A percentile compares a stretch with the other conserved stretches of the same genome.
Evolutionary conservation across 2,113 vertebrate species (phyloP).

Genomic region (Alaudala cheleensis): DNA sequence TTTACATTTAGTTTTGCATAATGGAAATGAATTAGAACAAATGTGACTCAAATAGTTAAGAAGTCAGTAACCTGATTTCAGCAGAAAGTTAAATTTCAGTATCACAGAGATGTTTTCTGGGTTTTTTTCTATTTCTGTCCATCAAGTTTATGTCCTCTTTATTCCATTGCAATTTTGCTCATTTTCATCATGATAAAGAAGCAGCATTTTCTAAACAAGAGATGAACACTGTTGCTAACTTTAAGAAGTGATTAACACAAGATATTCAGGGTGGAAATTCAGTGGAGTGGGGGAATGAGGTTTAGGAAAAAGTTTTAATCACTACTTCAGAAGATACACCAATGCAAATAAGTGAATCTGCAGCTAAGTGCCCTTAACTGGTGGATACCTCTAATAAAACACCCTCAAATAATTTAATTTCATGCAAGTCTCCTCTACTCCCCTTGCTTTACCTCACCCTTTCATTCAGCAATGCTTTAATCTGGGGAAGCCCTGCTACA

Average conservation of each 20-base stretch:
- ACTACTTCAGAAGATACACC: neutral
- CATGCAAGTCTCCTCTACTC: neutral
- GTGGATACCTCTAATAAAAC: neutral
- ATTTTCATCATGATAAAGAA: neutral
- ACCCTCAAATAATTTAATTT: neutral
- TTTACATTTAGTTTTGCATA: constrained; percentile 7
- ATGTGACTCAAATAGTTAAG: constrained; percentile 33
- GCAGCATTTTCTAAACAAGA: neutral
- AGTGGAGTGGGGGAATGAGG: neutral
- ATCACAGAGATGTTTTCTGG: neutral
- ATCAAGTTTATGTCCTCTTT: neutral
- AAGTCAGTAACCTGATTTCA: neutral
- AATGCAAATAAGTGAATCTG: neutral
- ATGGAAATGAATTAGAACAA: constrained; percentile 59
- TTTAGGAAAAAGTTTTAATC: neutral
- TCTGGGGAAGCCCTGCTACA: neutral
- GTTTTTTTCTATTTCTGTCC: neutral
- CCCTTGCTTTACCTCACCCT: rapidly evolving
- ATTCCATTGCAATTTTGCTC: neutral
- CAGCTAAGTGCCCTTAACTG: neutral
- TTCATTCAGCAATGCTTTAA: neutral
- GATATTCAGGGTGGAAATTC: neutral
- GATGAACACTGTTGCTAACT: neutral
- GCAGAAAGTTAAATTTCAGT: neutral
- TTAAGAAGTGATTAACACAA: neutral